Conservation (phyloP, 1,140 invertebrate genomes). For the Philaenus spumarius region DNA sequence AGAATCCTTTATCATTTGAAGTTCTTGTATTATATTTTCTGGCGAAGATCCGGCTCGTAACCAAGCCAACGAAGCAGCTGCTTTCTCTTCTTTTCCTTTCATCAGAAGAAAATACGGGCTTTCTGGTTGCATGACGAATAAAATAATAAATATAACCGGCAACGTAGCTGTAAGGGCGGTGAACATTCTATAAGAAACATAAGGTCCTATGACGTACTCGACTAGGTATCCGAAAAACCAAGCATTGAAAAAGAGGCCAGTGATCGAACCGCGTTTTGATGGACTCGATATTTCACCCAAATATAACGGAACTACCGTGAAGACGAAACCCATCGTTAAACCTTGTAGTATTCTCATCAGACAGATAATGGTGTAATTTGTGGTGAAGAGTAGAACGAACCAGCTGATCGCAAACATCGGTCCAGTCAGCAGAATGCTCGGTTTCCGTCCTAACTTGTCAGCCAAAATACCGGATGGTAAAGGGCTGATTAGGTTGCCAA, state of each 20-base stretch:
- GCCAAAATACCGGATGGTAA: conserved; percentile 46
- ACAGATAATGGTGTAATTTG: conserved; percentile 37
- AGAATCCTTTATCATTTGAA: conserved; percentile 13
- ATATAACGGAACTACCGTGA: conserved; percentile 74
- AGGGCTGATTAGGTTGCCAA: conserved; percentile 18
- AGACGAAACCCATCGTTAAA: conserved; percentile 61
- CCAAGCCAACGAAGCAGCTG: conserved; percentile 53
- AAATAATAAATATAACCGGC: conserved; percentile 53
- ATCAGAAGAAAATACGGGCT: conserved; percentile 63
- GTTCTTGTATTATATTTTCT: conserved; percentile 16
- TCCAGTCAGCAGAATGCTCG: conserved; percentile 56
- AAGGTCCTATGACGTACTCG: conserved; percentile 67
- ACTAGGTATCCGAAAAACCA: conserved; percentile 69
- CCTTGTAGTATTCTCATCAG: conserved; percentile 39
- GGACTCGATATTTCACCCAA: too few relatives aligned
- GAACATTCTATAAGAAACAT: conserved; percentile 55
- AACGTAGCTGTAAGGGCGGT: conserved; percentile 54
- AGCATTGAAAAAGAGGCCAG: conserved; percentile 73
- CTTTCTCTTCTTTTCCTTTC: conserved; percentile 52
- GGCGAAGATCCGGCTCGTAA: conserved; percentile 44
- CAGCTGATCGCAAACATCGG: conserved; percentile 68
- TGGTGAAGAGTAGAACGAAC: conserved; percentile 58
- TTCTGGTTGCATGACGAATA: conserved; percentile 71
- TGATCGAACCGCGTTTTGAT: conserved; percentile 59
- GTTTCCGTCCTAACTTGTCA: conserved; percentile 66